Percentiles rank a stretch among this genome's conserved stretches.
These are phyloP conservation scores for Tachina lurida DNA, from an alignment of 2,888 invertebrate genomes.

Conservation along the genomic window DNA sequence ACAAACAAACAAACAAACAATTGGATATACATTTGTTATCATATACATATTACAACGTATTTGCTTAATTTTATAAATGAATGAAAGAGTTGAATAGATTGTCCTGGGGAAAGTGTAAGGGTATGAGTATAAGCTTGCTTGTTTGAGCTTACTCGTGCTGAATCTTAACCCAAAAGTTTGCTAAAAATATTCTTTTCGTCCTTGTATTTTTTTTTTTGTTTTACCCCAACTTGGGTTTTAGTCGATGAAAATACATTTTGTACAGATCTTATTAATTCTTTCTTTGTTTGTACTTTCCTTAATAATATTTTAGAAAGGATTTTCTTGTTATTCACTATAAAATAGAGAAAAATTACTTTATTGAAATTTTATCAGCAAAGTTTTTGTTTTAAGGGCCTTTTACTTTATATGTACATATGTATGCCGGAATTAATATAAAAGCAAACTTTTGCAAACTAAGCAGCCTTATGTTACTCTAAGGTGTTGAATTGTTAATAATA, in stretches of 20 bases:
- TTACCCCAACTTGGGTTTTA: background rate
- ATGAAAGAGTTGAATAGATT: slow-evolving; percentile 27
- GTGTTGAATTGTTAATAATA: slow-evolving; percentile 33
- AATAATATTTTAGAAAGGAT: slow-evolving; percentile 8
- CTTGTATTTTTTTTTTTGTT: background rate
- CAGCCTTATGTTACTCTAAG: background rate
- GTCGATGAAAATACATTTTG: slow-evolving; percentile 31
- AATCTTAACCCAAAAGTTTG: slow-evolving; percentile 28
- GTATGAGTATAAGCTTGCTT: background rate
- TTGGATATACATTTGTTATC: background rate
- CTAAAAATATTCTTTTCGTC: background rate
- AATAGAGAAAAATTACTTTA: slow-evolving; percentile 10
- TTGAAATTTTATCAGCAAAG: slow-evolving; percentile 61
- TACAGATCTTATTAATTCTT: slow-evolving; percentile 23
- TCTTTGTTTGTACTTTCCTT: background rate
- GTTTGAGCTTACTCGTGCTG: background rate
- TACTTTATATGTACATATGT: background rate
- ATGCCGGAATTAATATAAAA: background rate
- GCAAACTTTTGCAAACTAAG: background rate
- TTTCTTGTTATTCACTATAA: background rate
- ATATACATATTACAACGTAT: background rate
- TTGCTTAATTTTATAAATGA: slow-evolving; percentile 2
- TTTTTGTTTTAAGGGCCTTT: slow-evolving; percentile 20
- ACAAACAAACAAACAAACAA: slow-evolving; percentile 11
- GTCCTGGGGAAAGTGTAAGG: background rate